A percentile compares a stretch with the other conserved stretches of the same genome.
Conservation (phyloP, 2,888 invertebrate species). For the Crioceris asparagi region DNA sequence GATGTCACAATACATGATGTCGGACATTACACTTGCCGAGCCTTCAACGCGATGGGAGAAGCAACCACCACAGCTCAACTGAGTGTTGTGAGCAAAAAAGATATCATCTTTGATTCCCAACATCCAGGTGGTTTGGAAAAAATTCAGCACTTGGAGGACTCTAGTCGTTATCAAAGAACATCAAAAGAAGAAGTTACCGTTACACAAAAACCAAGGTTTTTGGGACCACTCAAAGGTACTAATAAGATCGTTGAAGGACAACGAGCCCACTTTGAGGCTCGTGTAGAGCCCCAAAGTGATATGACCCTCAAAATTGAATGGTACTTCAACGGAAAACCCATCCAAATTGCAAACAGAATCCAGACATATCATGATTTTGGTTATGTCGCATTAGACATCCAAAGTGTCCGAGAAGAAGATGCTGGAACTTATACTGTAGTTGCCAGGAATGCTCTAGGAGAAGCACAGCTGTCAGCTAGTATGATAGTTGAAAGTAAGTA, state of each 20-base stretch:
- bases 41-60: conserved; percentile 78
- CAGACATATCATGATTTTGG: conserved; percentile 95
- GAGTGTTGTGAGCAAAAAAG: conserved; percentile 74
- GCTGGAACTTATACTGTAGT: conserved; percentile 88
- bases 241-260: conserved; percentile 89
- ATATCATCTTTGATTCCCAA: conserved; percentile 80
- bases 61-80: conserved; percentile 73
- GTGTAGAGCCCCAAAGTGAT: conserved; percentile 92
- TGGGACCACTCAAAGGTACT: conserved; percentile 84
- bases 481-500: conserved; percentile 85
- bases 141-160: conserved; percentile 82
- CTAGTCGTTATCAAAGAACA: conserved; percentile 56
- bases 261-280: conserved; percentile 87
- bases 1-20: conserved; percentile 83
- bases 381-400: conserved; percentile 89
- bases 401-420: conserved; percentile 86
- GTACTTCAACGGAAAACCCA: conserved; percentile 91
- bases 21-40: conserved; percentile 80
- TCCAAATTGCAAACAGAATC: conserved; percentile 82
- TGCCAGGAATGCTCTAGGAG: conserved; percentile 83
- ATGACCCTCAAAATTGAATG: conserved; percentile 88
- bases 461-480: conserved; percentile 70
- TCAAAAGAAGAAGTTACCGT: conserved; percentile 59
- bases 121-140: conserved; percentile 87
- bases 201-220: conserved; percentile 74